These are phyloP conservation scores for Autographa gamma DNA, from an alignment of 2,888 invertebrate genomes.

Conservation along the genomic window DNA sequence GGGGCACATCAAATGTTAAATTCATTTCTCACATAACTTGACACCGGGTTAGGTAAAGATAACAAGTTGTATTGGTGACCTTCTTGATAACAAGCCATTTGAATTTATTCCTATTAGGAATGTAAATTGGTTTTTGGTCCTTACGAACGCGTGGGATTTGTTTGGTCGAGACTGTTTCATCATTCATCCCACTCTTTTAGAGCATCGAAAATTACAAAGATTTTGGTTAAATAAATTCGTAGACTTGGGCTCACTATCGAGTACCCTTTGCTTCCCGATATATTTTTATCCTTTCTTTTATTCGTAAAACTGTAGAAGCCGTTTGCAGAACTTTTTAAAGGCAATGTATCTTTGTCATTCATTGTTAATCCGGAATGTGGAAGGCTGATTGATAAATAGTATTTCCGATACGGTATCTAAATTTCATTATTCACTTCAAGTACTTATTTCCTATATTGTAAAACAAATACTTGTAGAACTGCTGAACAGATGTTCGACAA, in stretches of 20 bases:
- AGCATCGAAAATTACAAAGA: background rate
- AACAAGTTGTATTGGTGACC: conserved; percentile 50
- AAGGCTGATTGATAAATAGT: conserved; percentile 4
- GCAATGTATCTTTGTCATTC: background rate
- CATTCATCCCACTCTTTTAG: background rate
- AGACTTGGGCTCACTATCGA: background rate
- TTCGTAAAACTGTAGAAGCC: background rate
- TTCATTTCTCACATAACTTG: conserved; percentile 54
- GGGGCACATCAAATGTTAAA: conserved; percentile 55
- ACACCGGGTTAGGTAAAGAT: conserved; percentile 35
- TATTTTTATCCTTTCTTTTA: background rate
- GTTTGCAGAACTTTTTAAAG: background rate
- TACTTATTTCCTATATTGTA: too few species aligned
- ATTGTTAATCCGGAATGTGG: background rate
- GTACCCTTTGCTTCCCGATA: background rate
- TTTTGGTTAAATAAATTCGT: background rate
- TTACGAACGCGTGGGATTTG: conserved; percentile 8
- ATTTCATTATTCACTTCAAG: too few species aligned
- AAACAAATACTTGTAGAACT: too few species aligned
- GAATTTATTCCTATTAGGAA: conserved; percentile 18
- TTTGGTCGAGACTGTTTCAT: background rate
- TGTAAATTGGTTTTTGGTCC: conserved; percentile 22
- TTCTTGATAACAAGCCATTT: conserved; percentile 42
- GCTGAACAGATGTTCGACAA: too few species aligned
- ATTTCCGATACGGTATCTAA: background rate